Evolutionary conservation across 2,888 invertebrate genomes (phyloP).

Genomic region (Pecten maximus): DNA sequence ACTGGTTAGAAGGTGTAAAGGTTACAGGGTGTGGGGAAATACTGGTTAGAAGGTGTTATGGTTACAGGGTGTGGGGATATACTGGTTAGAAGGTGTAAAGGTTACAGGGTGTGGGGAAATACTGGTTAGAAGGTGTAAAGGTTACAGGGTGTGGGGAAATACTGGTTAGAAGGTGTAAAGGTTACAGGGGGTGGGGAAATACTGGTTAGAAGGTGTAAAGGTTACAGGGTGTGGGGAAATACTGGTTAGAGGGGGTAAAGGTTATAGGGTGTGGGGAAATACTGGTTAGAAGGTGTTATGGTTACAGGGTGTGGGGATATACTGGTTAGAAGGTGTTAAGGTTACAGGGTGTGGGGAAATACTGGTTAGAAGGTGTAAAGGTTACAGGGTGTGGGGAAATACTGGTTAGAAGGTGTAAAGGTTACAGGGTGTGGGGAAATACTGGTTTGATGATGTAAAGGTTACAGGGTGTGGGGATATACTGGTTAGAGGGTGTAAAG

Average conservation of each 20-base stretch:
- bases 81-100: background rate
- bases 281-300: background rate
- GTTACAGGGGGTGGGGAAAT: background rate
- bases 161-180: background rate
- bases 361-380: background rate
- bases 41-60: background rate
- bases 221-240: background rate
- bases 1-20: background rate
- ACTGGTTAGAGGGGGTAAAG: background rate
- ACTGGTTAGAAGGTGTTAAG: no score
- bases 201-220: background rate
- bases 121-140: no score
- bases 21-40: background rate
- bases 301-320: background rate
- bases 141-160: background rate
- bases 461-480: background rate
- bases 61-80: background rate
- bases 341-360: background rate
- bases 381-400: background rate
- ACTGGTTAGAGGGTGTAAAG: background rate
- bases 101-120: background rate
- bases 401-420: background rate
- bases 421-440: background rate
- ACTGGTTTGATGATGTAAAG: background rate
- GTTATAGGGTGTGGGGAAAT: background rate